Evolutionary conservation across 2,888 invertebrate species (phyloP).

Genomic region (Rhaphigaster nebulosa): DNA sequence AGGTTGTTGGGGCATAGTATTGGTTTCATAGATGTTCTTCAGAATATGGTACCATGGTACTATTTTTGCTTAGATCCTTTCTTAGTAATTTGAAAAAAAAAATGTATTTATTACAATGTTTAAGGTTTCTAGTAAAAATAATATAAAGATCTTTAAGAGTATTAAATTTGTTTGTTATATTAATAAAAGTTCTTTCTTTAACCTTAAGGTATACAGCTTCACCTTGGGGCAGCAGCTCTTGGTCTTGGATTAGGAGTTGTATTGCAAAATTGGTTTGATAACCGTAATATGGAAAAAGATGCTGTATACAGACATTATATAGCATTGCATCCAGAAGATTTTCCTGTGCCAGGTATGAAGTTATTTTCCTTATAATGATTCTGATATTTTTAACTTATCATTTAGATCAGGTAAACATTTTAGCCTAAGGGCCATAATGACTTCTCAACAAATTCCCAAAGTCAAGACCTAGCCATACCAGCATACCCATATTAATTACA

Average conservation of each 20-base stretch:
- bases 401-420: not conserved
- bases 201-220: slow-evolving; percentile 34
- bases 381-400: not conserved
- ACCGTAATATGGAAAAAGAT: slow-evolving; percentile 51
- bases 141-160: not conserved
- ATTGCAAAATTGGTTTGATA: not conserved
- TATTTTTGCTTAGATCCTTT: no score
- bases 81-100: no score
- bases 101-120: not conserved
- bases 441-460: no score
- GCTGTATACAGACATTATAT: slow-evolving; percentile 56
- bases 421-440: not conserved
- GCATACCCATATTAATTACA: no score
- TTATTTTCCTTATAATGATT: not conserved
- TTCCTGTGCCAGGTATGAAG: slow-evolving; percentile 55
- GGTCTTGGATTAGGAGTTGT: not conserved
- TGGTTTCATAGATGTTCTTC: no score
- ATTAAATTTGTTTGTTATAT: not conserved
- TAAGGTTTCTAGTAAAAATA: not conserved
- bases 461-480: no score
- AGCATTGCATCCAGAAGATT: slow-evolving; percentile 57
- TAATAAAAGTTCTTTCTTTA: not conserved
- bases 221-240: not conserved
- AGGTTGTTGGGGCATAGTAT: no score
- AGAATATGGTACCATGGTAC: no score